A percentile compares a stretch with the other conserved stretches of the same genome.
phyloP scores from a whole-genome alignment of 2,113 vertebrate genomes.

The Ptilorrhoa leucosticta region DNA sequence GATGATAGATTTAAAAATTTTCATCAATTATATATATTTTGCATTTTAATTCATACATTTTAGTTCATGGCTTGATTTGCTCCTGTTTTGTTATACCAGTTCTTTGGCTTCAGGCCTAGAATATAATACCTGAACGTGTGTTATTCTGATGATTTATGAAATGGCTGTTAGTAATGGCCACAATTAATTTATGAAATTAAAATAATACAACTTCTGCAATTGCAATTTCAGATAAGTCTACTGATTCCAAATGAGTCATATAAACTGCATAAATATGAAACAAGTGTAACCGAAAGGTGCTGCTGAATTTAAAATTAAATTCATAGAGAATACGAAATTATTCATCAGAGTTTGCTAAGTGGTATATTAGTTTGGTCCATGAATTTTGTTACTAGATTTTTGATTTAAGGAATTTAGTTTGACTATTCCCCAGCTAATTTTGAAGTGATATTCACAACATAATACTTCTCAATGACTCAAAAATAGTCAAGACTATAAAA shows the following conservation, averaged over 20 bases:
- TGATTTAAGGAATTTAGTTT: neutral
- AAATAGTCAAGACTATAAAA: neutral
- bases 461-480: neutral
- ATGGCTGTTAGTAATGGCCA: neutral
- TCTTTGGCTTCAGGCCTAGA: neutral
- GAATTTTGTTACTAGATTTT: neutral
- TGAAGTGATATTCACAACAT: neutral
- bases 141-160: neutral
- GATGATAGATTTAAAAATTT: neutral
- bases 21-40: neutral
- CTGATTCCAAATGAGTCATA: neutral
- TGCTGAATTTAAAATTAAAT: neutral
- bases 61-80: neutral
- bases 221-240: neutral
- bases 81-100: neutral
- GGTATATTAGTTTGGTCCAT: neutral
- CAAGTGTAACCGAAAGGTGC: neutral
- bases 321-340: fast-evolving
- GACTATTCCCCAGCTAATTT: neutral
- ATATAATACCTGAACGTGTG: neutral
- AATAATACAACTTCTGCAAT: neutral
- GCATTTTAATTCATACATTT: neutral
- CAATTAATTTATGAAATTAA: neutral
- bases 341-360: neutral
- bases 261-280: neutral